These are phyloP conservation scores for Ptychobarbus kaznakovi DNA, from an alignment of 2,797 vertebrate species.

Conservation along the genomic window DNA sequence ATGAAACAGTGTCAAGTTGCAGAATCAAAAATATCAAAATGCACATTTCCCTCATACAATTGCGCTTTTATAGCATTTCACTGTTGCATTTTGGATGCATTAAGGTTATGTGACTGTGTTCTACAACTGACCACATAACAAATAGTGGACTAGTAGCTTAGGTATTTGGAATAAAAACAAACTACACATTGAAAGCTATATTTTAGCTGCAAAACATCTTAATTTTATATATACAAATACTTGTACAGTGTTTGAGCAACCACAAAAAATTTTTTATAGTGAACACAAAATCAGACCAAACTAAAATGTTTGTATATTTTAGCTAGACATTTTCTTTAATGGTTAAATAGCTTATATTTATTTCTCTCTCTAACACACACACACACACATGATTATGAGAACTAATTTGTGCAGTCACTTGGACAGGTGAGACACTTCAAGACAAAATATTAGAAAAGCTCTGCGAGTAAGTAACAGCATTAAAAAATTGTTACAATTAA, in stretches of 20 bases:
- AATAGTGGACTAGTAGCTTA: neutral
- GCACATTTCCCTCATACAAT: neutral
- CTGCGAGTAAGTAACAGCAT: neutral
- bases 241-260: neutral
- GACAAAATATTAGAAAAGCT: neutral
- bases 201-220: neutral
- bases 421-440: neutral
- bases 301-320: neutral
- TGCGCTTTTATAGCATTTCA: neutral
- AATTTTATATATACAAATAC: neutral
- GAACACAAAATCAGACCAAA: neutral
- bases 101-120: neutral
- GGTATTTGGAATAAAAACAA: neutral
- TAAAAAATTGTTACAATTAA: neutral
- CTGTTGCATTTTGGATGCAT: neutral
- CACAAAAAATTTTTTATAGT: neutral
- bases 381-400: neutral
- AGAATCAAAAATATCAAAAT: neutral
- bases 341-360: neutral
- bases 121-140: neutral
- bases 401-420: neutral
- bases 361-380: neutral
- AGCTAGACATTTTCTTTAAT: neutral
- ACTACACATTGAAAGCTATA: neutral
- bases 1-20: neutral